Percentiles rank a stretch among this genome's conserved stretches.
These are phyloP conservation scores for Tauraco erythrolophus DNA, from an alignment of 2,113 vertebrate genomes.

Conservation along the genomic window DNA sequence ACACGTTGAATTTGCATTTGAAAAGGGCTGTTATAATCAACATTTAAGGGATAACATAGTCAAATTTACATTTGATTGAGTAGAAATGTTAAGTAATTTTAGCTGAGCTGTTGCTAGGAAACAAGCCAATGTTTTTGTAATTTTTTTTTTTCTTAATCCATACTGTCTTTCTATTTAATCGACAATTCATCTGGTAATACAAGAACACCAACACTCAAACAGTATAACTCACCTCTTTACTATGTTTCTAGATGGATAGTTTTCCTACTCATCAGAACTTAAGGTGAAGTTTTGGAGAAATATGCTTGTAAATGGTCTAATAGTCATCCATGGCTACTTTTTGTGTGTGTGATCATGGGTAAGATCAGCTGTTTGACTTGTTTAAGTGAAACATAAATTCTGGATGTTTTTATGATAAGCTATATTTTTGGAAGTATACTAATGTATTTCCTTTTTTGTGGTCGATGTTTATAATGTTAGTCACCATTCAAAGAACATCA, in stretches of 20 bases:
- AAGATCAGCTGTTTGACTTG: constrained; percentile 27
- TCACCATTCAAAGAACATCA: constrained; percentile 64
- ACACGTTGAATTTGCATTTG: constrained; percentile 80
- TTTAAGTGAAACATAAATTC: neutral
- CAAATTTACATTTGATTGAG: constrained; percentile 83
- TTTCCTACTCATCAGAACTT: constrained; percentile 51
- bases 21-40: constrained; percentile 80
- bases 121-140: constrained; percentile 78
- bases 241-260: constrained; percentile 41
- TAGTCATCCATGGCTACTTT: neutral
- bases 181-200: constrained; percentile 34
- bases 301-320: neutral
- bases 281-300: constrained; percentile 19
- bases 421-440: constrained; percentile 14
- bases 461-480: constrained; percentile 67
- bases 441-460: constrained; percentile 32
- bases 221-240: constrained; percentile 54
- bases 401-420: constrained; percentile 22
- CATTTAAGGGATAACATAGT: constrained; percentile 81
- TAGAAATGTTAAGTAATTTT: constrained; percentile 80
- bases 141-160: constrained; percentile 61
- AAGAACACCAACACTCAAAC: constrained; percentile 13
- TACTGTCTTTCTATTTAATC: constrained; percentile 67
- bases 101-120: constrained; percentile 78
- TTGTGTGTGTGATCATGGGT: neutral